Base-by-base conservation (phyloP, 2,113 vertebrate species). In the Ranitomeya imitator region DNA sequence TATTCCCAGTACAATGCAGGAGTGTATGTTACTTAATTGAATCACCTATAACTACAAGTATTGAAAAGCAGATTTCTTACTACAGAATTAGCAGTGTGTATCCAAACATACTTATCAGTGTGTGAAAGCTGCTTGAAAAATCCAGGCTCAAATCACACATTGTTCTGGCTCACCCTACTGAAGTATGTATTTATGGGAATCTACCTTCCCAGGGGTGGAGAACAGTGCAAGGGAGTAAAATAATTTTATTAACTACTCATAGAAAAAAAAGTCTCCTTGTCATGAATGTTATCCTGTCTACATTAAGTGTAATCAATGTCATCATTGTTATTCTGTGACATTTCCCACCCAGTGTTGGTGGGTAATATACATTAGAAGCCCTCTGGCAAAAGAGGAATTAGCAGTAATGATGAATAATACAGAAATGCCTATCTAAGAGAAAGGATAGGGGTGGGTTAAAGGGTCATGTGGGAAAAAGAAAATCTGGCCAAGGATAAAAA, bases 331-430 rank as follows among this genome's bases (percentile, higher is more conserved):
- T 87, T 80, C 63, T 23, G 51, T 80, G 76, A 87, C 77, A 52
- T 87, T 87, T 80, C 86, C 86, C 86, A 87, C 86, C 77, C 86
- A 81, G 77, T 59, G 51, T 59, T 69, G 15, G 26, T 87, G 86
- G 51, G n/a, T 87, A 87, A 80, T 81, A 81, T 57, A 45, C 37
- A 80, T 80, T 71, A 71, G 52, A 59, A 26, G 52, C 15, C 77
- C 77, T 87, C 86, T 87, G 78, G 63, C 78, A 55, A 80, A 54
- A 55, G 76, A 80, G 51, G 15, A 86, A 80, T 67, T 79, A 54
- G 45, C 14, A n/a, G 55, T 26, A 76, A 86, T 52, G 26, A 86
- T 52, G 26, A 59, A 55, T 37, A 54, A 9, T 77, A 78, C 60
- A 77, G 60, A 63, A 52, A 21, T 83, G 26, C 79, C 59, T 59